Evolutionary conservation across 1,140 invertebrate species (phyloP).

Genomic region (Pararge aegeria): DNA sequence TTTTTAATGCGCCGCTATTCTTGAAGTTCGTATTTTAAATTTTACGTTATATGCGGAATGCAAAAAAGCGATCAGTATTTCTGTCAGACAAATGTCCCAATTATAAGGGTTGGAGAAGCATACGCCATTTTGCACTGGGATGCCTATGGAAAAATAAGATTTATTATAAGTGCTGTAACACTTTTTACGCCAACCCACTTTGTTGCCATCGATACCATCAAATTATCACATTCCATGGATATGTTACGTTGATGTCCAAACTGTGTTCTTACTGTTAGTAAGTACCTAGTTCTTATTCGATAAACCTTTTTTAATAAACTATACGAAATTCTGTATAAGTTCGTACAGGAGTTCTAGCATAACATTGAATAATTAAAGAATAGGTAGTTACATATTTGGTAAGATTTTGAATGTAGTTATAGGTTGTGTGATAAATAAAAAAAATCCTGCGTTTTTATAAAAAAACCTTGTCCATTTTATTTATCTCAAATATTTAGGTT

Average conservation of each 20-base stretch:
- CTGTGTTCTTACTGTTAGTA: no score
- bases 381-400: no score
- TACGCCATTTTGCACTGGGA: background rate
- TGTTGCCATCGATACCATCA: constrained; percentile 4
- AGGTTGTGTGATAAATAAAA: no score
- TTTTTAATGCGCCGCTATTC: constrained; percentile 48
- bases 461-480: no score
- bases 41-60: constrained; percentile 21
- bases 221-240: background rate
- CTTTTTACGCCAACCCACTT: background rate
- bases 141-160: background rate
- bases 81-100: constrained; percentile 28
- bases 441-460: no score
- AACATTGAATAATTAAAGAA: no score
- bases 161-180: constrained; percentile 1
- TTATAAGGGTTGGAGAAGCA: constrained; percentile 18
- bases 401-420: no score
- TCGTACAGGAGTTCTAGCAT: no score
- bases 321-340: no score
- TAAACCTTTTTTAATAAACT: no score
- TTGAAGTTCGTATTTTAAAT: constrained; percentile 24
- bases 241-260: background rate
- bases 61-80: constrained; percentile 27
- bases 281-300: no score
- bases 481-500: no score